Base-by-base conservation (phyloP, 1,140 invertebrate species). In the Dinoponera quadriceps region DNA sequence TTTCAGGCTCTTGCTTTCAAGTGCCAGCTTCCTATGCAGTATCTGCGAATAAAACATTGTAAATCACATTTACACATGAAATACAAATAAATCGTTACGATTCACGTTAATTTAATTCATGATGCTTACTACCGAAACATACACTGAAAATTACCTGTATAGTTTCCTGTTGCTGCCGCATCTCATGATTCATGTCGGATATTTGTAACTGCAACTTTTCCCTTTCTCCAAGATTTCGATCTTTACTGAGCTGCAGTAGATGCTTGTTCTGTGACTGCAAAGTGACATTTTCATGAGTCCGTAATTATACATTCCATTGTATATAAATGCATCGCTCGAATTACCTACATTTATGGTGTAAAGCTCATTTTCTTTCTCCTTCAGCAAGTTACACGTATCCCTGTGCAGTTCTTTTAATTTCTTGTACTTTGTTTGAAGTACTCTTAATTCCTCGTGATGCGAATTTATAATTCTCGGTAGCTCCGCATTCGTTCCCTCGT, bases 401-500 rank as follows among this genome's bases (percentile, higher is more conserved):
- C 95, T 96, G 71, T 96, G 95, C 69, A 96, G 94, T 63, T 94
- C 93, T 86, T 95, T 96, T 33, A 97, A 90, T 85, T 96, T 96
- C 80, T 96, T 97, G 91, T 96, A 95, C 88, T 96, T 96, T 16
- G 95, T 94, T 88, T 96, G 96, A 91, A 97, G 95, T 14, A 96
- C 94, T 68, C 96, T 94, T n/a, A 97, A 94, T 93, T 97, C 97
- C 90, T 97, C 97, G 48, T 95, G 96, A 90, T 97, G 97, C 0
- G 96, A 96, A 90, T 96, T 96, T 44, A 97, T 94, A 7, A 97
- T 94, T 87, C 96, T 95, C 0, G 96, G 97, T 54, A 97, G 91
- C 91, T 97, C 96, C 0, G 96, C 96, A 89, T 96, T 97, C n/a
- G 95, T 95, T 33, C 96, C 96, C 91, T 97, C 96, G 85, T 97